Evolutionary conservation across 2,888 invertebrate species (phyloP).

Genomic region (Bombylius discolor): DNA sequence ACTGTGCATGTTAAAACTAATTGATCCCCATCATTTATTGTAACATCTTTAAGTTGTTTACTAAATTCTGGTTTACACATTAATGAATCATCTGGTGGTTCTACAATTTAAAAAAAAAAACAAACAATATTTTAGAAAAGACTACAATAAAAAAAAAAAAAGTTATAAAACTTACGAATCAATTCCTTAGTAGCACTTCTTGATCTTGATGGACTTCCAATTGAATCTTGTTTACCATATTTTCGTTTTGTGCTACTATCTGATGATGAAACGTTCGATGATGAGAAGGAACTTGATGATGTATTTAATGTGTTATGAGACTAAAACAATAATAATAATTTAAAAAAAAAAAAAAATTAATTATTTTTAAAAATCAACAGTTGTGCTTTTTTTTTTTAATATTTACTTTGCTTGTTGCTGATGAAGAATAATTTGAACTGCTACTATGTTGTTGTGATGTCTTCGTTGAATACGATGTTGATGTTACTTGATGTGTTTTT

Average conservation of each 20-base stretch:
- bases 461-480: slow-evolving; percentile 15
- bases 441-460: slow-evolving; percentile 8
- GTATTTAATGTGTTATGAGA: slow-evolving; percentile 15
- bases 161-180: slow-evolving; percentile 34
- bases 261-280: slow-evolving; percentile 18
- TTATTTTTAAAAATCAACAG: not conserved
- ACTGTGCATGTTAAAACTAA: slow-evolving; percentile 71
- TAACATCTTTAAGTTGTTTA: slow-evolving; percentile 58
- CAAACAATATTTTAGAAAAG: not conserved
- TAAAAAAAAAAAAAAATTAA: not conserved
- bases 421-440: slow-evolving; percentile 16
- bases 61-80: slow-evolving; percentile 82
- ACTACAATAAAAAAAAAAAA: too few relatives aligned
- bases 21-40: slow-evolving; percentile 78
- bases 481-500: slow-evolving; percentile 43
- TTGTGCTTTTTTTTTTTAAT: not conserved
- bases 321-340: slow-evolving; percentile 6
- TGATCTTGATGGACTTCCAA: slow-evolving; percentile 73
- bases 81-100: slow-evolving; percentile 71
- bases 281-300: slow-evolving; percentile 23
- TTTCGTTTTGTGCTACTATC: slow-evolving; percentile 41
- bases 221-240: slow-evolving; percentile 55
- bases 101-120: slow-evolving; percentile 36
- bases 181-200: slow-evolving; percentile 83
- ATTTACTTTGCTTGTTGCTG: slow-evolving; percentile 20